These are phyloP conservation scores for Erynnis tages DNA, from an alignment of 2,888 invertebrate species.

Conservation along the genomic window DNA sequence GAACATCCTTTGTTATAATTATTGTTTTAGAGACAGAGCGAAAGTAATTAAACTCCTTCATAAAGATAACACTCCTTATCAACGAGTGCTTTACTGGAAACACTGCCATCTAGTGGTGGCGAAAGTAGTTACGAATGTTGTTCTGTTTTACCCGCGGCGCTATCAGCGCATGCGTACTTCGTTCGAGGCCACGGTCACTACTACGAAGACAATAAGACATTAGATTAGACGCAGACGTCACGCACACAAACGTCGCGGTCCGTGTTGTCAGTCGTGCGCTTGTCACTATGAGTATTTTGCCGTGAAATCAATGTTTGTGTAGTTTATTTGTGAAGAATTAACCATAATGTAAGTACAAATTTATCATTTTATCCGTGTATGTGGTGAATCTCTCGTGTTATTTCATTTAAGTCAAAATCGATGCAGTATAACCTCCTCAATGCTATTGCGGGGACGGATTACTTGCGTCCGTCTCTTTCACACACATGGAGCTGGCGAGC, in stretches of 20 bases:
- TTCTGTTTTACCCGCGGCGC: constrained; percentile 51
- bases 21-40: too few relatives aligned
- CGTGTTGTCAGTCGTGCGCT: constrained; percentile 59
- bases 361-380: constrained; percentile 6
- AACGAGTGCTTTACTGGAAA: not conserved
- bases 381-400: not conserved
- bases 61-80: too few relatives aligned
- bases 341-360: constrained; percentile 52
- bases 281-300: constrained; percentile 53
- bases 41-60: too few relatives aligned
- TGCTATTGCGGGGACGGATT: constrained; percentile 21
- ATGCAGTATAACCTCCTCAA: constrained; percentile 28
- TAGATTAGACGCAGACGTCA: constrained; percentile 29
- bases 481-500: not conserved
- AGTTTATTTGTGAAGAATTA: constrained; percentile 35
- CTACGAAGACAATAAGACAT: constrained; percentile 41
- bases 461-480: constrained; percentile 11
- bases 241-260: constrained; percentile 56
- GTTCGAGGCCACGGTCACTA: constrained; percentile 67
- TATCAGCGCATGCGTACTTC: constrained; percentile 61
- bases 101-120: constrained; percentile 31
- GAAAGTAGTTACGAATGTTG: constrained; percentile 2
- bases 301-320: constrained; percentile 47
- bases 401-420: constrained; percentile 18
- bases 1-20: too few relatives aligned